Base-by-base conservation (phyloP, 2,888 invertebrate genomes). In the Agonopterix alstromeriana region DNA sequence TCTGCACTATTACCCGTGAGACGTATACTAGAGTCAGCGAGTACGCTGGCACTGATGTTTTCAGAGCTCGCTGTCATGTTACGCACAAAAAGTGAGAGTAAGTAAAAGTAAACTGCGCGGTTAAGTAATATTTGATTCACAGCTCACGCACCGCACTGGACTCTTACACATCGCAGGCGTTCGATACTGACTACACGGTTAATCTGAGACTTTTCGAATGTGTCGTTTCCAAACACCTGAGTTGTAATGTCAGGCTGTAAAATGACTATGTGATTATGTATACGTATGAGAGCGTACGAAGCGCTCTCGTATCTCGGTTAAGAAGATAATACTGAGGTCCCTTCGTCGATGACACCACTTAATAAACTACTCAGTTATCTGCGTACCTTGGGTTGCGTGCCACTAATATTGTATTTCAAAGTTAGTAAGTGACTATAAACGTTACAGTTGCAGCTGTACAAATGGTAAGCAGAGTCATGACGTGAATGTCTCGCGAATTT, bases 321-420 rank as follows among this genome's bases (percentile, higher is more conserved):
- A 65, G 63, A 66, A 79, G 86, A 86, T 84, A 85, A 87, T 27
- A 27, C 82, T 82, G 77, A 75, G 76, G 77, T 76, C 77, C 73
- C 66, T 66, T 65, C 71, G 72, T 63, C 73, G 73, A 65, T 77
- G 75, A 74, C 77, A 73, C 68, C 67, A 76, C 74, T 78, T 81
- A 79, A 73, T 81, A 81, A 80, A 78, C 75, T 63, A 72, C 72
- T 76, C 69, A 77, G 82, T 82, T 82, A 83, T 83, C 80, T 77
- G 57, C 72, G 65, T 73, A 78, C 75, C 71, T 75, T 73, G 38
- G 38, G 38, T 38, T 38, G n/a, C 38, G 38, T n/a, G 38, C n/a
- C 38, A 38, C n/a, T 38, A 38, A 9, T n/a, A 38, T 38, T 38
- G 38, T 38, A 38, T n/a, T n/a, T 1, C 7, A 27, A 27, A 27